These are phyloP conservation scores for Moxostoma hubbsi DNA, from an alignment of 2,797 vertebrate species.

Conservation along the genomic window DNA sequence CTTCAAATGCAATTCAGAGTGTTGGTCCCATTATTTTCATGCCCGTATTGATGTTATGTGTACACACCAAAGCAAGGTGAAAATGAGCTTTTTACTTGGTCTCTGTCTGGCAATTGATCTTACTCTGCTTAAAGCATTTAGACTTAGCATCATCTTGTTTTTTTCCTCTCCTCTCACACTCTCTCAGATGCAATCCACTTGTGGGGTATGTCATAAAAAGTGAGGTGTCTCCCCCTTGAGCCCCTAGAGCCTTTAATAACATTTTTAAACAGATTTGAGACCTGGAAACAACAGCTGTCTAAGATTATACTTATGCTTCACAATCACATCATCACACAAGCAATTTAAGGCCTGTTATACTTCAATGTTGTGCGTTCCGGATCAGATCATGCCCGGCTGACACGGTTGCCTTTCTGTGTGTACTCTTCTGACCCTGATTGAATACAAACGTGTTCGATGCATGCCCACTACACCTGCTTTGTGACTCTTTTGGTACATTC, in stretches of 20 bases:
- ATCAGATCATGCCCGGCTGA: too few relatives aligned
- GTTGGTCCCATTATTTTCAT: constrained; percentile 59
- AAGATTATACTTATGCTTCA: not conserved
- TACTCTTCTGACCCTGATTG: too few relatives aligned
- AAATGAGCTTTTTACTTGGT: constrained; percentile 44
- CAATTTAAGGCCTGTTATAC: not conserved
- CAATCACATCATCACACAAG: not conserved
- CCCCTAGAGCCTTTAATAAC: constrained; percentile 9
- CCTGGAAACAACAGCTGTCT: constrained; percentile 7
- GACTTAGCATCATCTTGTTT: constrained; percentile 60
- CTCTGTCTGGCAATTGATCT: constrained; percentile 54
- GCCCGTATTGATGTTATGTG: constrained; percentile 40
- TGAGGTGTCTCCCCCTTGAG: not conserved
- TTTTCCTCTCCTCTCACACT: constrained; percentile 56
- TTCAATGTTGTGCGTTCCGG: too few relatives aligned
- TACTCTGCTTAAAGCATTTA: constrained; percentile 67
- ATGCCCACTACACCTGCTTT: too few relatives aligned
- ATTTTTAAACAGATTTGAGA: constrained; percentile 25
- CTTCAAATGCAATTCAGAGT: constrained; percentile 60
- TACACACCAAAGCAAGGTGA: constrained; percentile 14
- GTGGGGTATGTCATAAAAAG: too few relatives aligned
- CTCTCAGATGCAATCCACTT: too few relatives aligned
- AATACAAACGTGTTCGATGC: too few relatives aligned
- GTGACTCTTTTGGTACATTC: too few relatives aligned
- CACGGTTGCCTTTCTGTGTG: too few relatives aligned